Evolutionary conservation across 2,113 vertebrate genomes (phyloP).

Genomic region (Perccottus glenii): DNA sequence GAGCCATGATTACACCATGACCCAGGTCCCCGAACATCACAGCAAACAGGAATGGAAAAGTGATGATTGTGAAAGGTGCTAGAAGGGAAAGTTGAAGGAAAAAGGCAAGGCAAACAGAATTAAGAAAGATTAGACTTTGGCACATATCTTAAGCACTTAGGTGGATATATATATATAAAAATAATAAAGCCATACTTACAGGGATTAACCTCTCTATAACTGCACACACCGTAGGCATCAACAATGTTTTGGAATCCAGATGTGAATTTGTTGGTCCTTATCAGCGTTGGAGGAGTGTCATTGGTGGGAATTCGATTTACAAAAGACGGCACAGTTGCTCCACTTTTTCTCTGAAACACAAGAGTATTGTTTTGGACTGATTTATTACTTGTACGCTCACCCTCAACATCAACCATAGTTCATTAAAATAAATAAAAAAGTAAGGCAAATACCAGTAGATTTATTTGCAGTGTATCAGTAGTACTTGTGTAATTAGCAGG

Average conservation of each 20-base stretch:
- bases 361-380: neutral
- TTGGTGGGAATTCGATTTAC: conserved; percentile 92
- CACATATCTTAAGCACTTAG: no score
- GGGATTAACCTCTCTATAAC: conserved; percentile 95
- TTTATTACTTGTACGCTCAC: no score
- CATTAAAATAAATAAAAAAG: conserved; percentile 15
- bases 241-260: conserved; percentile 97
- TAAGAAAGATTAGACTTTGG: no score
- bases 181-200: conserved; percentile 73
- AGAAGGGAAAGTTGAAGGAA: conserved; percentile 3
- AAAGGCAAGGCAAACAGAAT: neutral
- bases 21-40: conserved; percentile 98
- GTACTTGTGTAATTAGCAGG: neutral
- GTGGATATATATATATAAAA: neutral
- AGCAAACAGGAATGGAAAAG: conserved; percentile 95
- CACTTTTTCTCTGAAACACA: conserved; percentile 86
- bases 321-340: conserved; percentile 90
- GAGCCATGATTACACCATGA: conserved; percentile 90
- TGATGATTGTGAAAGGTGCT: conserved; percentile 96
- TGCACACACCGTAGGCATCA: conserved; percentile 94
- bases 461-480: neutral
- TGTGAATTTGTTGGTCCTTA: conserved; percentile 96
- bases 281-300: conserved; percentile 91
- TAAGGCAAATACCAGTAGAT: neutral
- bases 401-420: neutral